Conservation (phyloP, 2,888 invertebrate genomes). For the Apodemia duryi region DNA sequence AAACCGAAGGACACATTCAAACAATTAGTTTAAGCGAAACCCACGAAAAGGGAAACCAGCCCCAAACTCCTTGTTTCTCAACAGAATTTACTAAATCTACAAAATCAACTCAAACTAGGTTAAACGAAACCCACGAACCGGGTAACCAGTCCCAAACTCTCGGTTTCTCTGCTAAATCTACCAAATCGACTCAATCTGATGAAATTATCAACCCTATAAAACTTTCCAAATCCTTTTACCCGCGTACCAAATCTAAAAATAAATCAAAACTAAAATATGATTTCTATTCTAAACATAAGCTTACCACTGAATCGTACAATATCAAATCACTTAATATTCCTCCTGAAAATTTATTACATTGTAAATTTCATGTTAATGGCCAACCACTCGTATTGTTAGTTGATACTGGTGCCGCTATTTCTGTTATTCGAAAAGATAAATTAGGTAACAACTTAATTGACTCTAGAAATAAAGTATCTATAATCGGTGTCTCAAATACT, state of each 20-base stretch:
- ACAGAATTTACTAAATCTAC: constrained; percentile 21
- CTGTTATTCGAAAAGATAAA: constrained; percentile 31
- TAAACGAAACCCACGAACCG: constrained; percentile 17
- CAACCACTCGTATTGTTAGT: constrained; percentile 32
- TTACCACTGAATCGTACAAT: constrained; percentile 23
- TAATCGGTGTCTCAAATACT: constrained; percentile 35
- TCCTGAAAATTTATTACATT: constrained; percentile 36
- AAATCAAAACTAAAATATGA: constrained; percentile 26
- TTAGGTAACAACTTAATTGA: constrained; percentile 29
- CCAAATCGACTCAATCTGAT: constrained; percentile 3
- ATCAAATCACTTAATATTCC: constrained; percentile 37
- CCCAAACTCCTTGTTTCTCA: constrained; percentile 26
- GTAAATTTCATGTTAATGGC: constrained; percentile 33
- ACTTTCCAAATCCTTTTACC: constrained; percentile 9
- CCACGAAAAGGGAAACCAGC: constrained; percentile 29
- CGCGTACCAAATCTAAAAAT: constrained; percentile 21
- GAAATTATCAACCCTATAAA: not conserved
- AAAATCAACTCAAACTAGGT: constrained; percentile 14
- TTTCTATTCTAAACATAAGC: constrained; percentile 16
- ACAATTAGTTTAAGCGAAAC: not conserved
- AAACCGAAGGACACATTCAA: not conserved
- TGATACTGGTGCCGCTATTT: constrained; percentile 37
- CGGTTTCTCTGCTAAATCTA: not conserved
- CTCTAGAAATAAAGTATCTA: constrained; percentile 31
- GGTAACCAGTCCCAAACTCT: not conserved